phyloP scores from a whole-genome alignment of 92 coral and sea anemone species.

The Siderastrea siderea region DNA sequence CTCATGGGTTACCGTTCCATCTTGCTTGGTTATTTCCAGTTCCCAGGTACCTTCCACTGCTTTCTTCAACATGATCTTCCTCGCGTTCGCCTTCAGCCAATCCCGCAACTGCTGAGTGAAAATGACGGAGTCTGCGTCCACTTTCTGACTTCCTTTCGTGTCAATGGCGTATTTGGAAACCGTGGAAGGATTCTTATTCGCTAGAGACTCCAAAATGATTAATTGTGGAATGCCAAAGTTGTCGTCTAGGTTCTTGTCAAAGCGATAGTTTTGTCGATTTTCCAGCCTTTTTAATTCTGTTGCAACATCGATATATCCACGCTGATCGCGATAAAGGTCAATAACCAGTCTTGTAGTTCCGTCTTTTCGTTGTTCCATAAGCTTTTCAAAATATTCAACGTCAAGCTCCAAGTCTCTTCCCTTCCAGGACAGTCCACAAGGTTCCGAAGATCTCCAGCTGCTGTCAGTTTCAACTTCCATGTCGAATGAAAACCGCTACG shows the following conservation, averaged over 20 bases:
- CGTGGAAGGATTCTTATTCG: background rate
- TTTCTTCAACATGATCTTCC: background rate
- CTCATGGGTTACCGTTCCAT: background rate
- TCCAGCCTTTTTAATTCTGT: conserved; percentile 1
- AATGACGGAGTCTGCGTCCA: conserved; percentile 9
- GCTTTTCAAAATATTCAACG: background rate
- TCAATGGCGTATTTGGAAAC: background rate
- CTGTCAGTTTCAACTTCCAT: background rate
- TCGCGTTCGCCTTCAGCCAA: conserved; percentile 12
- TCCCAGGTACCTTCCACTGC: background rate
- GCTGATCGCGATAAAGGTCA: conserved; percentile 1
- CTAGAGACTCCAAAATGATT: background rate
- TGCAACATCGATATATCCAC: background rate
- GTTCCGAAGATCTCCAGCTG: background rate
- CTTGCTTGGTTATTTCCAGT: conserved; percentile 7
- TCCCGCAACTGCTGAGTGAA: background rate
- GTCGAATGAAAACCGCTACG: background rate
- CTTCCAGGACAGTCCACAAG: background rate
- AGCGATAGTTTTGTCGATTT: conserved; percentile 2
- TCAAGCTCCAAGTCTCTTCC: conserved; percentile 4
- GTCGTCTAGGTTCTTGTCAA: conserved; percentile 5
- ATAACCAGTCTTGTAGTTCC: conserved; percentile 1
- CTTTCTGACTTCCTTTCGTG: conserved; percentile 13
- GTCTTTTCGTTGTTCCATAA: background rate
- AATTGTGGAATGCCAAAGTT: conserved; percentile 1